These are phyloP conservation scores for Shinisaurus crocodilurus DNA, from an alignment of 2,113 vertebrate species.

Conservation along the genomic window DNA sequence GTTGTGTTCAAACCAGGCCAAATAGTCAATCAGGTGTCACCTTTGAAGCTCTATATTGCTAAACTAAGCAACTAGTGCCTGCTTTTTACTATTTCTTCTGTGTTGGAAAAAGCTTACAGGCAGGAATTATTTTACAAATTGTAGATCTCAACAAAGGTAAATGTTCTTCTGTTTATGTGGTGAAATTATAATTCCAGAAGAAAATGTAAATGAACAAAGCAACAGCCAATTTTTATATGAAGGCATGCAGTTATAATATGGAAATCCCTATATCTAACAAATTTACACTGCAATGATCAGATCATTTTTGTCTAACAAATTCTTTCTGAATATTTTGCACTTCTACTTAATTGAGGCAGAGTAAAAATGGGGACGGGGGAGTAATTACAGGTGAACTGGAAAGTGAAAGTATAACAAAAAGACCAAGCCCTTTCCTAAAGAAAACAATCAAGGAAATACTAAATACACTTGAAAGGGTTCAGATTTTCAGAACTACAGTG, in stretches of 20 bases:
- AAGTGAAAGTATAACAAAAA: rapidly evolving
- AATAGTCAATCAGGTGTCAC: not conserved
- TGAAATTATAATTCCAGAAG: not conserved
- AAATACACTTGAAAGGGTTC: constrained; percentile 1
- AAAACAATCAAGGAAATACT: rapidly evolving
- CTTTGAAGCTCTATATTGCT: not conserved
- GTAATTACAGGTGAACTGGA: not conserved
- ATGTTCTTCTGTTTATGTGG: not conserved
- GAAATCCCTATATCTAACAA: rapidly evolving
- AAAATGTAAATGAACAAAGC: not conserved
- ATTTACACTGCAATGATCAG: rapidly evolving
- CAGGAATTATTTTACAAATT: not conserved
- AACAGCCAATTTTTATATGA: not conserved
- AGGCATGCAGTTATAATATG: not conserved
- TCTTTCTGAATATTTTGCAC: not conserved
- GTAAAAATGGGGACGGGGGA: not conserved
- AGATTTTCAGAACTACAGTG: not conserved
- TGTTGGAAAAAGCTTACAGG: not conserved
- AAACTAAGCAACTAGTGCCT: not conserved
- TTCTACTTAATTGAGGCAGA: rapidly evolving
- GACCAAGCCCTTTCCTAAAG: not conserved
- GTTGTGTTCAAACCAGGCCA: not conserved
- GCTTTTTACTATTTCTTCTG: not conserved
- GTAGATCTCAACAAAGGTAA: not conserved
- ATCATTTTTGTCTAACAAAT: not conserved